Base-by-base conservation (phyloP, 2,888 invertebrate genomes). In the Deroplatys truncata region DNA sequence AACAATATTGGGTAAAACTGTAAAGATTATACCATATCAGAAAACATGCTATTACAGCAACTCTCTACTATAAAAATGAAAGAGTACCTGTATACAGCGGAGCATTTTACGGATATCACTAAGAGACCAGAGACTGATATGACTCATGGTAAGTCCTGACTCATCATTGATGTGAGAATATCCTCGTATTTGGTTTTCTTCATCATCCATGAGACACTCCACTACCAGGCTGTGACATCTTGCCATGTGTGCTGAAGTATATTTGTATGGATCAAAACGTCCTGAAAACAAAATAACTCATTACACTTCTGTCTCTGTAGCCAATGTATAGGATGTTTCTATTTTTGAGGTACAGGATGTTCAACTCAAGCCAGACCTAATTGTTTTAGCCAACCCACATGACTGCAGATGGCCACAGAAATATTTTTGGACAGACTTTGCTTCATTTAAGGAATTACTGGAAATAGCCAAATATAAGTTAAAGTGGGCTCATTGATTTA, bases 151-250 rank as follows among this genome's bases (percentile, higher is more conserved):
- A 94, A 98, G 96, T 88, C 97, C 97, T 15, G 96, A 96, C 92
- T 97, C 97, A 92, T 98, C 97, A 92, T 97, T 97, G 90, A 97
- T 95, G 92, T 98, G 97, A 0, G 96, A 96, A 93, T 98, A 98
- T 0, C 98, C 98, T 89, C 97, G 95, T 84, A 98, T 96, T 93
- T 97, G 97, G 91, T 96, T 96, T 91, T 96, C 95, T 91, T 98
- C 98, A 92, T 98, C 98, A 92, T 98, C 98, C 94, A 98, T 94
- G 20, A 98, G 93, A 0, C 97, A 94, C 92, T 98, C 98, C 88
- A 97, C 97, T n/a, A 98, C 96, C 93, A 98, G 94, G 90, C 97
- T 97, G 93, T 98, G 98, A 0, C 97, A 96, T 84, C 97, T 95
- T 56, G 97, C 97, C 97, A 98, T 97, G 92, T 98, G 97, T 84